Evolutionary conservation across 2,113 vertebrate genomes (phyloP), one percentile per base, ranked within the genome.

Genomic region (Sylvia atricapilla): DNA sequence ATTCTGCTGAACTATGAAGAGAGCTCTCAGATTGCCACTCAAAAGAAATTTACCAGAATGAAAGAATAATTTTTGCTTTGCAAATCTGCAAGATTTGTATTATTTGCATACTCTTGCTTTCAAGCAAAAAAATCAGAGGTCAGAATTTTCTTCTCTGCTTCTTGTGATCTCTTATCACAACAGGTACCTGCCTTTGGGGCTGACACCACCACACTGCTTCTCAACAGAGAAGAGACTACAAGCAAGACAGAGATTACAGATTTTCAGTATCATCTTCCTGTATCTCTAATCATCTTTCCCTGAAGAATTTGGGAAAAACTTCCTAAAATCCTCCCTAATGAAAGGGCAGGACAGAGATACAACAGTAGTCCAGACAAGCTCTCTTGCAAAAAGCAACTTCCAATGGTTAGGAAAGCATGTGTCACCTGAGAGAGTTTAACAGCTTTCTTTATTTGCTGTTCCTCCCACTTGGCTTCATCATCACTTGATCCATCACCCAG

Each of bases 401-500:
- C 25, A 84, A 3, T 15, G 4, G 9, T 62, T 62, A 93, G 37
- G 33, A 95, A 94, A 93, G 20, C 17, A 67, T 3, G 4, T 2
- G 6, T 90, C 87, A 99, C 99, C 97, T 98, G 97, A 50, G 86
- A 89, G 70, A 98, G 95, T 97, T 98, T 99, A 73, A 99, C 87
- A 25, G 98, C 98, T 97, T 99, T 99, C 69, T 91, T 98, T 95
- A 99, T 99, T 93, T 99, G 99, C 66, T 98, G 99, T 58, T 99
- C 98, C 96, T 99, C 99, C 99, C 99, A 99, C 59, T 98, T 97
- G 44, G 90, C 95, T 94, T 99, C 97, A 74, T 99, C 98, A 12
- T 98, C 98, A 93, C 83, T 94, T 56, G 95, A 98, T 73, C 83
- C 96, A 75, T 96, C 97, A 91, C 88, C 90, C 88, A 95, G 95